Conservation (phyloP, 2,888 invertebrate genomes). For the Lithophane socia region DNA sequence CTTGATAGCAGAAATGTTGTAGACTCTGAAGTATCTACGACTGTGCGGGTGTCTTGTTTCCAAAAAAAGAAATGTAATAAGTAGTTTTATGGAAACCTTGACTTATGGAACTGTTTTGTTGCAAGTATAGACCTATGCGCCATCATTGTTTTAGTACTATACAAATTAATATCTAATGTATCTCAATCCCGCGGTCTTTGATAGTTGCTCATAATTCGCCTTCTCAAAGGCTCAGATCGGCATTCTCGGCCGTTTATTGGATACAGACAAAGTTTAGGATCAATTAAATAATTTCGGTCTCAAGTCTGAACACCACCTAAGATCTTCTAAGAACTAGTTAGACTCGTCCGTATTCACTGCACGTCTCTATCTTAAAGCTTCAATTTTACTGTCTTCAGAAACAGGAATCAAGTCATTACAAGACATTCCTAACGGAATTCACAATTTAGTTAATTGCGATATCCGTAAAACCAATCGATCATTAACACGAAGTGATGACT, state of each 20-base stretch:
- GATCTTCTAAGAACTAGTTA: slow-evolving; percentile 43
- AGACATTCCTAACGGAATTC: slow-evolving; percentile 39
- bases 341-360: slow-evolving; percentile 31
- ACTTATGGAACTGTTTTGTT: neutral
- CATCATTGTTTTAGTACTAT: neutral
- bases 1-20: slow-evolving; percentile 40
- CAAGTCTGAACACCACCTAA: slow-evolving; percentile 9
- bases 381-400: slow-evolving; percentile 21
- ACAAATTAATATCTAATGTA: neutral
- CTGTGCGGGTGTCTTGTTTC: too few species aligned
- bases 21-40: slow-evolving; percentile 34
- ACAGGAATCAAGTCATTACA: slow-evolving; percentile 27
- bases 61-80: too few species aligned
- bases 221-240: neutral
- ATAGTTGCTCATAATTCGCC: neutral
- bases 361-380: slow-evolving; percentile 24
- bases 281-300: neutral
- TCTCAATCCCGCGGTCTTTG: neutral
- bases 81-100: neutral
- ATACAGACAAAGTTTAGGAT: neutral
- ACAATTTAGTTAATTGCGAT: slow-evolving; percentile 7
- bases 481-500: slow-evolving; percentile 36
- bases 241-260: neutral
- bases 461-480: slow-evolving; percentile 28
- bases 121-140: too few species aligned